Evolutionary conservation across 2,113 vertebrate species (phyloP).

Genomic region (Ivindomyrus marchei): DNA sequence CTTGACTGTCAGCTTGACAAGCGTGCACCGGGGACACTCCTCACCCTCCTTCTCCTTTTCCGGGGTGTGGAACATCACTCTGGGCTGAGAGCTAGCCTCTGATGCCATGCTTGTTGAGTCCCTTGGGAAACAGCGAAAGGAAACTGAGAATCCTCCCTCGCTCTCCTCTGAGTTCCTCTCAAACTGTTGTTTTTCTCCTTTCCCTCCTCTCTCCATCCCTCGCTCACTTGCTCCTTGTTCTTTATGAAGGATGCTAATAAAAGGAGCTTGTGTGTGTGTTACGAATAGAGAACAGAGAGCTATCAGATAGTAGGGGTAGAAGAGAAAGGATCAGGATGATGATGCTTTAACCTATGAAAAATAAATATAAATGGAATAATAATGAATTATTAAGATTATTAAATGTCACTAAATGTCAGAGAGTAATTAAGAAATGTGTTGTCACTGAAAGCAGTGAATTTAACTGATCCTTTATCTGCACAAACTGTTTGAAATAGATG

Average conservation of each 20-base stretch:
- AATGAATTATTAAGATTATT: not conserved
- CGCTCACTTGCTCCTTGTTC: constrained; percentile 38
- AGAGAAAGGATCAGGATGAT: not conserved
- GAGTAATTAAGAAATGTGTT: not conserved
- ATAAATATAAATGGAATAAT: not conserved
- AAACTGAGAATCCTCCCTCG: constrained; percentile 16
- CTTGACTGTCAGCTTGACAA: constrained; percentile 87
- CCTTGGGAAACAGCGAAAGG: constrained; percentile 40
- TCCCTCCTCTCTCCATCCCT: not conserved
- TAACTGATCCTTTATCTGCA: not conserved
- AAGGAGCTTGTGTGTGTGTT: constrained; percentile 44
- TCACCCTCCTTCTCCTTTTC: constrained; percentile 60
- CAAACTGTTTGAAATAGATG: not conserved
- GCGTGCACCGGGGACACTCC: constrained; percentile 67
- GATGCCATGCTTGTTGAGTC: constrained; percentile 69
- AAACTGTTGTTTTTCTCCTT: constrained; percentile 10
- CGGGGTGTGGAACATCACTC: constrained; percentile 74
- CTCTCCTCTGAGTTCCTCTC: constrained; percentile 8
- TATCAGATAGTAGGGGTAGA: not conserved
- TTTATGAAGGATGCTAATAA: constrained; percentile 58
- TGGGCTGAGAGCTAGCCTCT: constrained; percentile 64
- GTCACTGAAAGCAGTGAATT: not conserved
- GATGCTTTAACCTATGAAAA: not conserved
- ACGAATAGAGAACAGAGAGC: not conserved
- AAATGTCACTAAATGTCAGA: not conserved